Base-by-base conservation (phyloP, 2,113 vertebrate genomes). In the Sinosuthora webbiana region DNA sequence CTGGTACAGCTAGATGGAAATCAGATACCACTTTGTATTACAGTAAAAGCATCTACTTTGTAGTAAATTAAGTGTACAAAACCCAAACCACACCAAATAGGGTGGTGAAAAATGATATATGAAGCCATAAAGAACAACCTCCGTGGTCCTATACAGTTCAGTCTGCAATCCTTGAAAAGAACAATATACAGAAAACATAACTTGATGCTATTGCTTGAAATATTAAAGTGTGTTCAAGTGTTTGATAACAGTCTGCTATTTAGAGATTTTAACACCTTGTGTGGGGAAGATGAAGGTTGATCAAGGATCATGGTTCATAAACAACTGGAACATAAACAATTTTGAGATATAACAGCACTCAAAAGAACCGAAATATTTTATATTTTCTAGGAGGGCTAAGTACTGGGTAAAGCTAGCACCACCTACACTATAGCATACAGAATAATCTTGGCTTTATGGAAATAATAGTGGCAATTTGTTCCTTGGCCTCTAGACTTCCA, bases 321-420 rank as follows among this genome's bases (percentile, higher is more conserved):
- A 82, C n/a, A 79, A 81, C 6, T 53, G 55, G 67, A 95, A 76
- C 30, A 89, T 84, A 92, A 91, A 91, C 31, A 33, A 77, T 69
- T 90, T n/a, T 88, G 63, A 93, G 88, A 93, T 80, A 83, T 10
- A 85, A 65, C 31, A 87, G 45, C 69, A 79, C n/a, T 90, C 90
- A 83, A 65, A 91, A 65, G 18, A 88, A 88, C 23, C 7, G 86
- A 94, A 95, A 86, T 77, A 94, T 76, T 94, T 82, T 11, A 33
- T 65, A 28, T 83, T 87, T 95, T 91, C 67, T 83, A 65, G 41
- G 18, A 24, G 56, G 25, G 11, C 71, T 70, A 89, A 89, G 11
- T 68, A 82, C 20, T 42, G 37, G 12, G 44, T 62, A 84, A 95
- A 71, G 30, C 21, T 60, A 50, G 42, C 60, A 73, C 15, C 42